phyloP scores from a whole-genome alignment of 2,797 vertebrate species.

The Chrysocyon brachyurus region DNA sequence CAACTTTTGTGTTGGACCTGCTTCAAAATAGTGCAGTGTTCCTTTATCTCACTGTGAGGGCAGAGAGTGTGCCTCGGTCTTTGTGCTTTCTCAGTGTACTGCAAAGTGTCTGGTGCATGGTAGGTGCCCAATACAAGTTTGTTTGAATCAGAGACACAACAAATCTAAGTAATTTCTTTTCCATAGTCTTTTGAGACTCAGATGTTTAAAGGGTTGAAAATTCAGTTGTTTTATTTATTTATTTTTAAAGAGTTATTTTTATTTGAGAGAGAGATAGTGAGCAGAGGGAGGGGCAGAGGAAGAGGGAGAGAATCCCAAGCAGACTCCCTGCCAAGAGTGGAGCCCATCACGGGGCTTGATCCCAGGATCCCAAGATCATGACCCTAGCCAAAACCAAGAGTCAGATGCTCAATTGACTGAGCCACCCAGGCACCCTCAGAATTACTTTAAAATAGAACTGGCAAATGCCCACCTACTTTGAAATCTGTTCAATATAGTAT shows the following conservation, averaged over 20 bases:
- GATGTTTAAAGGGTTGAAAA: neutral
- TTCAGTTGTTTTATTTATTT: neutral
- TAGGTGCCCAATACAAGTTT: neutral
- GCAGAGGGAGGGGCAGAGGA: neutral
- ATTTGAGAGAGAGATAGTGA: neutral
- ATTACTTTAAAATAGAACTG: neutral
- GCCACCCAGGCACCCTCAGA: too few relatives aligned
- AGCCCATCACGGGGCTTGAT: neutral
- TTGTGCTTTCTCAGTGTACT: neutral
- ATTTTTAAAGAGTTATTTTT: neutral
- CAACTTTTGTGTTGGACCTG: neutral
- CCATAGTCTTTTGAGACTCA: neutral
- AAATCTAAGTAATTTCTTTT: neutral
- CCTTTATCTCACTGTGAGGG: neutral
- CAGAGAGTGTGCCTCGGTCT: neutral
- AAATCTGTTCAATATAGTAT: slow-evolving; percentile 12
- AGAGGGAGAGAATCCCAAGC: neutral
- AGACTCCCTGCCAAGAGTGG: neutral
- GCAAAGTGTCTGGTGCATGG: neutral
- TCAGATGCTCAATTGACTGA: too few relatives aligned
- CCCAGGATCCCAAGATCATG: neutral
- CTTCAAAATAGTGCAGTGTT: neutral
- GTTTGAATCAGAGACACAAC: neutral
- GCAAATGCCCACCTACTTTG: neutral
- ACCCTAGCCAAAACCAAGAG: too few relatives aligned